Evolutionary conservation across 92 coral and sea anemone genomes (phyloP).

Genomic region (Palythoa caribaeorum): DNA sequence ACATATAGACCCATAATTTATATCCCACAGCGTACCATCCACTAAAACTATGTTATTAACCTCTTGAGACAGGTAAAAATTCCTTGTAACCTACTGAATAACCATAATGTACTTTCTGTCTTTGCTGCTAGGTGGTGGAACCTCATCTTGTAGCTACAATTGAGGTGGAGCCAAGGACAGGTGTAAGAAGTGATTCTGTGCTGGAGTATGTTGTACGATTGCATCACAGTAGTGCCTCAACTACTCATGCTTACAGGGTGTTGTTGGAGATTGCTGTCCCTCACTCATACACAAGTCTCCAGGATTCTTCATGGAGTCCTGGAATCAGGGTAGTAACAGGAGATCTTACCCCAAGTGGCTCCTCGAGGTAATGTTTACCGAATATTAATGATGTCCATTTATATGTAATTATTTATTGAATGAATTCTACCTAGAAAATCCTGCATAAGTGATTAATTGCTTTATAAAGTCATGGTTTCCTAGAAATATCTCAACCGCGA

Average conservation of each 20-base stretch:
- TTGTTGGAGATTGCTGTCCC: slow-evolving; percentile 84
- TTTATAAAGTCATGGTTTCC: too few relatives aligned
- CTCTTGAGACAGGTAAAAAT: too few relatives aligned
- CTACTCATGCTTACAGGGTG: slow-evolving; percentile 82
- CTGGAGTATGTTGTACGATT: slow-evolving; percentile 71
- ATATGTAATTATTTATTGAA: not conserved
- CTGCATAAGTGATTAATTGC: too few relatives aligned
- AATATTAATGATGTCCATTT: not conserved
- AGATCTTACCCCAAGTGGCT: slow-evolving; percentile 74
- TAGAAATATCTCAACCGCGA: too few relatives aligned
- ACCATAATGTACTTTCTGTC: not conserved
- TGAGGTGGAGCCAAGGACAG: slow-evolving; percentile 48
- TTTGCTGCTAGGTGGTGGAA: slow-evolving; percentile 70
- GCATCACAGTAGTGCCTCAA: slow-evolving; percentile 61
- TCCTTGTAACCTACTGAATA: not conserved
- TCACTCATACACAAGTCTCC: slow-evolving; percentile 60
- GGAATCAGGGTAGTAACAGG: slow-evolving; percentile 67
- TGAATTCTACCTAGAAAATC: too few relatives aligned
- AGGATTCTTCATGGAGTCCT: slow-evolving; percentile 37
- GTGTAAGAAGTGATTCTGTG: slow-evolving; percentile 63
- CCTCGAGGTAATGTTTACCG: slow-evolving; percentile 61
- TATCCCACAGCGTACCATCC: too few relatives aligned
- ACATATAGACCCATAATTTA: too few relatives aligned
- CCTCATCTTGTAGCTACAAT: slow-evolving; percentile 74
- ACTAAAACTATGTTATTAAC: too few relatives aligned